These are phyloP conservation scores for Piaya cayana DNA, from an alignment of 2,113 vertebrate species.

Conservation along the genomic window DNA sequence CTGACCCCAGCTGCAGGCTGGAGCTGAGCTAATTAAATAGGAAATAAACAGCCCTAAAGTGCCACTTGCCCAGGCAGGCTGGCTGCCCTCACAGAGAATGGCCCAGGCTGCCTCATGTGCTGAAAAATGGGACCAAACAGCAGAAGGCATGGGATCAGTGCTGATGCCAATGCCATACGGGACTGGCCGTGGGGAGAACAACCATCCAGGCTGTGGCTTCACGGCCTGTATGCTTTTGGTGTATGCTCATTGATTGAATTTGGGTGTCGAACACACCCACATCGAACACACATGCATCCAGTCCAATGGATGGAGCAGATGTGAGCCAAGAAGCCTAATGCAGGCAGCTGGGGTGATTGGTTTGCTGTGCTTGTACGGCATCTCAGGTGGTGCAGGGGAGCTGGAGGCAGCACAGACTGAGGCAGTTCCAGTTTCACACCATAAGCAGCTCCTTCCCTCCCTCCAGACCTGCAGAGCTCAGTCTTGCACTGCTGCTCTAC, in stretches of 20 bases:
- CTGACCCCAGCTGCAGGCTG: not conserved
- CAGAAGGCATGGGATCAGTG: fast-evolving
- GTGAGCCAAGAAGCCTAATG: not conserved
- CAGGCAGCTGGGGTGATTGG: fast-evolving
- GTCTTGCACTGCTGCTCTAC: not conserved
- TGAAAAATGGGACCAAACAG: not conserved
- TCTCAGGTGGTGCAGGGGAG: fast-evolving
- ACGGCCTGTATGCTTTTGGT: fast-evolving
- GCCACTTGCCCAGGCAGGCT: not conserved
- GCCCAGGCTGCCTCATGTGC: fast-evolving
- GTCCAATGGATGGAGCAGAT: not conserved
- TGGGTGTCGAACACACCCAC: not conserved
- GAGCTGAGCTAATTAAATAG: not conserved
- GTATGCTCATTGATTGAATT: not conserved
- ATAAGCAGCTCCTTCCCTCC: not conserved
- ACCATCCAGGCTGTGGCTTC: fast-evolving
- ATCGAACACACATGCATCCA: too few species aligned
- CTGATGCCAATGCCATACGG: fast-evolving
- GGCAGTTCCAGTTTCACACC: fast-evolving
- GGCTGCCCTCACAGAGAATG: fast-evolving
- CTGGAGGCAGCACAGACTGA: fast-evolving
- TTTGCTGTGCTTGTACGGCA: not conserved
- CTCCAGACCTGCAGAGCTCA: not conserved
- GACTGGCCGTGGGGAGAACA: not conserved
- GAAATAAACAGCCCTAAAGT: conserved; percentile 19